phyloP scores from a whole-genome alignment of 2,888 invertebrate genomes.

The Polydrusus cervinus region DNA sequence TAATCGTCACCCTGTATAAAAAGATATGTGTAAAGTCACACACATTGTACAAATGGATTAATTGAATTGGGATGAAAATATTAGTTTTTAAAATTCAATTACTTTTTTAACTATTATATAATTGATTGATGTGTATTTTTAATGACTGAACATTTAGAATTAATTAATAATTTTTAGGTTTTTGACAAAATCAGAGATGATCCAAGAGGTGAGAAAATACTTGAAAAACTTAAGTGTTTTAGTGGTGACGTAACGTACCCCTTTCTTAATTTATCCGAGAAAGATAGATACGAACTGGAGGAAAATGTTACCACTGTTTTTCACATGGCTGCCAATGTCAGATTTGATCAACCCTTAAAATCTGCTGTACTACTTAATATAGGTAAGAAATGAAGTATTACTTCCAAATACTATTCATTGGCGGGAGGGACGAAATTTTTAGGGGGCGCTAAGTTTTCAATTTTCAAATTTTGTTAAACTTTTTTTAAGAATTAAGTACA shows the following conservation, averaged over 20 bases:
- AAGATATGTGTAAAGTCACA: no score
- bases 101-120: neutral
- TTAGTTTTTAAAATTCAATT: no score
- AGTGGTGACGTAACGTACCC: constrained; percentile 72
- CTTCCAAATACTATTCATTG: no score
- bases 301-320: constrained; percentile 78
- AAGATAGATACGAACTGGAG: constrained; percentile 71
- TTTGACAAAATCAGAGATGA: constrained; percentile 65
- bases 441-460: no score
- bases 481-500: no score
- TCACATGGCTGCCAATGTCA: constrained; percentile 83
- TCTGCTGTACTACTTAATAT: constrained; percentile 79
- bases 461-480: no score
- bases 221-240: constrained; percentile 75
- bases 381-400: constrained; percentile 63
- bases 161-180: constrained; percentile 59
- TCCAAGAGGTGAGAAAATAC: constrained; percentile 60
- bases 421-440: no score
- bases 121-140: no score
- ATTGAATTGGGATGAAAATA: no score
- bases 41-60: no score
- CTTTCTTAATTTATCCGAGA: constrained; percentile 70
- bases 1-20: no score
- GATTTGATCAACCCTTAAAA: constrained; percentile 80
- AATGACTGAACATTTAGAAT: neutral